Evolutionary conservation across 2,888 invertebrate genomes (phyloP).

Genomic region (Ochropacha duplaris): DNA sequence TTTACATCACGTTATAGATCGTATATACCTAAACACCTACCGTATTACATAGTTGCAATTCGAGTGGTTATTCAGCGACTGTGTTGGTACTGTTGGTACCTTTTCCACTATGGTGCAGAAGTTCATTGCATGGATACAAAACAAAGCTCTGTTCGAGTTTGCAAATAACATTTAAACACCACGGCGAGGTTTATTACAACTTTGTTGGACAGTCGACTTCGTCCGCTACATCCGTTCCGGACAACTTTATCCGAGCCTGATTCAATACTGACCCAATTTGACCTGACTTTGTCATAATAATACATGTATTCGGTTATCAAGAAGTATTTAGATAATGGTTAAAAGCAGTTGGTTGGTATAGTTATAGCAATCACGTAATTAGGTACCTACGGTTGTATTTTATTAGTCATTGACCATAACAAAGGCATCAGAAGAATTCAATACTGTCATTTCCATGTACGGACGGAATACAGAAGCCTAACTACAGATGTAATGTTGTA

Average conservation of each 20-base stretch:
- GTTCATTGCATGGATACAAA: constrained; percentile 12
- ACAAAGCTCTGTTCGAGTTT: constrained; percentile 27
- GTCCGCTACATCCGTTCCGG: constrained; percentile 37
- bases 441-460: not conserved
- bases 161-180: constrained; percentile 33
- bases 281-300: not conserved
- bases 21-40: too few relatives aligned
- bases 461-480: not conserved
- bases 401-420: not conserved
- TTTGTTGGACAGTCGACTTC: constrained; percentile 38
- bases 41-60: not conserved
- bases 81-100: not conserved
- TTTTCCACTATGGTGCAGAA: not conserved
- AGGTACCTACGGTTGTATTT: not conserved
- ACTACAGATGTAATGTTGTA: constrained; percentile 1
- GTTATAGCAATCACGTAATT: not conserved
- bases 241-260: constrained; percentile 36
- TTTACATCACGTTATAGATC: too few relatives aligned
- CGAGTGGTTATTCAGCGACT: not conserved
- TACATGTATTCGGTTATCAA: too few relatives aligned
- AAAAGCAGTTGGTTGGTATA: too few relatives aligned
- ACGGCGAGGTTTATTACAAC: constrained; percentile 34
- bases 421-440: not conserved
- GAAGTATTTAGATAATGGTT: too few relatives aligned
- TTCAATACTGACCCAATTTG: constrained; percentile 39